Evolutionary conservation across 2,888 invertebrate genomes (phyloP), one percentile per base, ranked within the genome.

Genomic region (Helobdella robusta): DNA sequence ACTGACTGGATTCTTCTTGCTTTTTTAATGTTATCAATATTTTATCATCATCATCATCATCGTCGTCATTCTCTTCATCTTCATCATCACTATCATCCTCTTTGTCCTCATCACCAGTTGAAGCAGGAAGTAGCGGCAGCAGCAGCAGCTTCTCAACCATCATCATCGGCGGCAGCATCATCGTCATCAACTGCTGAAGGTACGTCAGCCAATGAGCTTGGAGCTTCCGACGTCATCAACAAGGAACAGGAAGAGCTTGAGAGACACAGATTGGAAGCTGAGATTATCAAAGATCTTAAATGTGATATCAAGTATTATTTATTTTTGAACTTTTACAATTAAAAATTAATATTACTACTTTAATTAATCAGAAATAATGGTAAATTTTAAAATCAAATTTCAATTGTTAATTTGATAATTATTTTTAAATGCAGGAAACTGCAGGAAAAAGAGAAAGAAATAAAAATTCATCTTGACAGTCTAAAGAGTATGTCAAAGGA

Each of bases 401-500:
- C n/a, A n/a, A 30, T 11, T 11, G 11, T 18, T 23, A 52, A 23
- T 8, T 18, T 18, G 52, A 18, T 52, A 52, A 18, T n/a, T n/a
- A n/a, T n/a, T n/a, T n/a, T n/a, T n/a, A n/a, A n/a, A n/a, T 66
- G 20, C 64, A 78, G 77, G 68, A 76, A 77, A 70, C 72, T 76
- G 28, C 75, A 91, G 89, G 81, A 94, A 59, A 74, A 73, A 65
- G 91, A 92, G 80, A 91, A 91, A 74, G 95, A 95, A 79, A 85
- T 94, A 85, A 94, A 94, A 77, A 81, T 95, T 0, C 80, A 95
- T 15, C 82, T 94, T 69, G 94, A 95, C 78, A 93, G 93, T 91
- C 93, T 94, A 82, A 95, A 94, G 82, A 90, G 91, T n/a, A 90
- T 90, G 8, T 88, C 91, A 67, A 95, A 94, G 78, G 95, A 95